Conservation (phyloP, 2,888 invertebrate genomes). For the Pyrrhia umbra region DNA sequence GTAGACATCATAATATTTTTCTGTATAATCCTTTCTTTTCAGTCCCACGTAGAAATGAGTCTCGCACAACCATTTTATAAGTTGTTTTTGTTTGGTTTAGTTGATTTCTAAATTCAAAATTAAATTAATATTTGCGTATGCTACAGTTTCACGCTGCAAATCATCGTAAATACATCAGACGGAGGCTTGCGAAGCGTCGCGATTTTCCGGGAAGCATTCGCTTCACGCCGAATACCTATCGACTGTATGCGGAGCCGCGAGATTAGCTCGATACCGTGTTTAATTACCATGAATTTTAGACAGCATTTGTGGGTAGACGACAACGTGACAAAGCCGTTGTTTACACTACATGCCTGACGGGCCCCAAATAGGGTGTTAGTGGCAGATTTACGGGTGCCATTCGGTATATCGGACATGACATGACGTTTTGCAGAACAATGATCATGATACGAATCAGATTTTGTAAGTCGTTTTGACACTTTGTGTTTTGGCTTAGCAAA, state of each 20-base stretch:
- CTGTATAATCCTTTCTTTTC: conserved; percentile 16
- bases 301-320: conserved; percentile 50
- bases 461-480: background rate
- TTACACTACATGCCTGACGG: conserved; percentile 21
- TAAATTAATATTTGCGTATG: conserved; percentile 13
- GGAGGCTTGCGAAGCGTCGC: conserved; percentile 33
- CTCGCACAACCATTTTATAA: conserved; percentile 7
- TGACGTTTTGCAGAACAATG: conserved; percentile 2
- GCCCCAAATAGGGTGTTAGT: conserved; percentile 30
- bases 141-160: conserved; percentile 5
- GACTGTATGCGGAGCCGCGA: conserved; percentile 43
- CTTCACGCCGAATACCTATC: conserved; percentile 50
- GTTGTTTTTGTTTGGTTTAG: background rate
- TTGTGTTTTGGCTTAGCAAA: conserved; percentile 15
- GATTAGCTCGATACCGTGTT: conserved; percentile 56
- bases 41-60: conserved; percentile 18
- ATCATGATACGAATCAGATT: background rate
- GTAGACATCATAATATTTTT: conserved; percentile 30
- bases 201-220: conserved; percentile 59
- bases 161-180: conserved; percentile 35
- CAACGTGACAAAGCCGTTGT: conserved; percentile 51
- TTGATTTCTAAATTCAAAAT: background rate
- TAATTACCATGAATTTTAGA: conserved; percentile 69
- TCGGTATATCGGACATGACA: conserved; percentile 10
- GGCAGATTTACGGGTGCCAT: background rate